Evolutionary conservation across 2,888 invertebrate genomes (phyloP).

Genomic region (Poecilobothrus nobilitatus): DNA sequence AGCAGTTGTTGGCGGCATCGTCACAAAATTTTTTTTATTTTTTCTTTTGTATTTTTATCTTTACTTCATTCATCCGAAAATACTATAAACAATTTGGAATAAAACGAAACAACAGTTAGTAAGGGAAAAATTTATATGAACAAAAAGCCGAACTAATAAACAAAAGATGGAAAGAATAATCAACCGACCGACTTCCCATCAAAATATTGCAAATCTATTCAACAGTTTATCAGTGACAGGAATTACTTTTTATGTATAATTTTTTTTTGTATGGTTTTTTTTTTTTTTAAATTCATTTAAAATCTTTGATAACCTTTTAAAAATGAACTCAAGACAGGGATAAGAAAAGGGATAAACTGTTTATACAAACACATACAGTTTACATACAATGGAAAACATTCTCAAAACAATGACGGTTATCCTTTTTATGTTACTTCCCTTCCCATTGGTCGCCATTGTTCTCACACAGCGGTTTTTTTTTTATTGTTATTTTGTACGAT

Average conservation of each 20-base stretch:
- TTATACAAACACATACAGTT: conserved; percentile 5
- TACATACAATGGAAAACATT: no score
- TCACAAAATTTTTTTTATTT: neutral
- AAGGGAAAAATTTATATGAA: neutral
- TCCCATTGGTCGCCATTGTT: neutral
- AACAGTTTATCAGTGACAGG: neutral
- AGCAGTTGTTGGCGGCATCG: neutral
- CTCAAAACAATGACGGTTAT: neutral
- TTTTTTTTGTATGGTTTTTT: conserved; percentile 10
- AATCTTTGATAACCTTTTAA: conserved; percentile 16
- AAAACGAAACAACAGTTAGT: neutral
- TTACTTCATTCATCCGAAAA: no score
- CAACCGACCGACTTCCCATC: neutral
- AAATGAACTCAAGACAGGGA: conserved; percentile 19
- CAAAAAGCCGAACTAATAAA: neutral
- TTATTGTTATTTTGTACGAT: neutral
- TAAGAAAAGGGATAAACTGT: conserved; percentile 14
- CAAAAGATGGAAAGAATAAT: neutral
- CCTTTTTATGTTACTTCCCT: neutral
- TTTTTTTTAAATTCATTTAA: conserved; percentile 18
- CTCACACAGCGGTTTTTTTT: neutral
- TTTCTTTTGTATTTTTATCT: neutral
- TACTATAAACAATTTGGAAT: no score
- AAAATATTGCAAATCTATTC: neutral
- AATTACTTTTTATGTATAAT: neutral